These are phyloP conservation scores for Sanderia malayensis DNA, from an alignment of 30 jellyfish, hydroid and myxozoan genomes.

Conservation along the genomic window DNA sequence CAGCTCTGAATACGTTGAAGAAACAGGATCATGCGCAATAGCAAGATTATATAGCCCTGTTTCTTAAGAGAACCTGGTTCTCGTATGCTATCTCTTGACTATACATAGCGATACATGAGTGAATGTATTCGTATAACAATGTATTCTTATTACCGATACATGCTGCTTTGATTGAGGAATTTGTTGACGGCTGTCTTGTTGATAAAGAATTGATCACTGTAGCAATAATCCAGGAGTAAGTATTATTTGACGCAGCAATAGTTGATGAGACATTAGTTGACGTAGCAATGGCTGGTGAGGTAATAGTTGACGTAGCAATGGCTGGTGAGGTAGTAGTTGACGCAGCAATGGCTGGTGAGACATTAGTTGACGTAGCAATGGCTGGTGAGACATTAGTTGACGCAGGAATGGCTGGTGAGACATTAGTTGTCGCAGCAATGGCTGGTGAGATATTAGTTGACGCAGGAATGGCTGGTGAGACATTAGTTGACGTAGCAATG, in stretches of 20 bases:
- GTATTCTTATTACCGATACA: too few species aligned
- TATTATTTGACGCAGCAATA: not conserved
- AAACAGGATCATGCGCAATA: too few species aligned
- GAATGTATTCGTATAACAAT: too few species aligned
- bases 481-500: not conserved
- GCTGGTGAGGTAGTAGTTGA: not conserved
- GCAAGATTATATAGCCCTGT: too few species aligned
- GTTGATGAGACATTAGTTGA: not conserved
- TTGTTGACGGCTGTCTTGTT: too few species aligned
- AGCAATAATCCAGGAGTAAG: not conserved
- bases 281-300: not conserved
- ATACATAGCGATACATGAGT: too few species aligned
- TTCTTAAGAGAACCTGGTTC: too few species aligned
- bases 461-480: not conserved
- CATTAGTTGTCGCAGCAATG: not conserved
- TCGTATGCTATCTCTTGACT: too few species aligned
- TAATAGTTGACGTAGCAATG: not conserved
- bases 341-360: not conserved
- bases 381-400: not conserved
- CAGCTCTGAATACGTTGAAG: too few species aligned
- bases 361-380: not conserved
- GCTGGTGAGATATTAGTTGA: not conserved
- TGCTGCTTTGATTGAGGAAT: too few species aligned
- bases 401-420: not conserved
- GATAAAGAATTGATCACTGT: not conserved